Evolutionary conservation across 1,140 invertebrate genomes (phyloP).

Genomic region (Drosophila mayri): DNA sequence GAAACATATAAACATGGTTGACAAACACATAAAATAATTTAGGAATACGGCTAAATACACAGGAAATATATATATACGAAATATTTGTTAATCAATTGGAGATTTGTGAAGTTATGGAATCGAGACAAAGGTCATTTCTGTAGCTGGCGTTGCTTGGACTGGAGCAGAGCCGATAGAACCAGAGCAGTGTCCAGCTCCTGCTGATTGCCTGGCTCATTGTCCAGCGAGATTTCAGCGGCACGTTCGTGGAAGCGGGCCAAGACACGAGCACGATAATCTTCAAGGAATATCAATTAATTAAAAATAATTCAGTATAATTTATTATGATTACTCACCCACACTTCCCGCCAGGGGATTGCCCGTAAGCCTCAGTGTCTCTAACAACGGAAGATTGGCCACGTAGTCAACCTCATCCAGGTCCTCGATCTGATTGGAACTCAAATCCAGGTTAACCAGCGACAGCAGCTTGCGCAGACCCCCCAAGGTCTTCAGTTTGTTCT

Average conservation of each 20-base stretch:
- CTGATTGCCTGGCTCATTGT: conserved; percentile 94
- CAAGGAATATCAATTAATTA: too few species aligned
- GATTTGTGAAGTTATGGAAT: conserved; percentile 28
- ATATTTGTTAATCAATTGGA: conserved; percentile 8
- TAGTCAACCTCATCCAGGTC: conserved; percentile 93
- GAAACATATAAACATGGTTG: conserved; percentile 14
- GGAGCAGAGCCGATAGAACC: conserved; percentile 93
- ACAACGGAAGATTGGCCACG: conserved; percentile 92
- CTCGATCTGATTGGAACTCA: conserved; percentile 93
- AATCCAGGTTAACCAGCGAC: conserved; percentile 93
- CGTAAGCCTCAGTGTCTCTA: conserved; percentile 93
- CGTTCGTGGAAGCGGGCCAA: conserved; percentile 93
- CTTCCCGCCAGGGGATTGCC: conserved; percentile 94
- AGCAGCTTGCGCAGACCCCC: conserved; percentile 93
- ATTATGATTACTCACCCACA: conserved; percentile 62
- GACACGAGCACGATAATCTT: conserved; percentile 95
- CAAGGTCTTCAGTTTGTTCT: conserved; percentile 92
- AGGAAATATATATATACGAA: neutral
- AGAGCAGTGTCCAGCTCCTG: conserved; percentile 96
- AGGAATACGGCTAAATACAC: conserved; percentile 14
- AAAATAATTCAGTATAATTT: neutral
- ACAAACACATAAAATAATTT: conserved; percentile 32
- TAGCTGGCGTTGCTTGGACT: conserved; percentile 66
- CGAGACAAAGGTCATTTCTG: conserved; percentile 48
- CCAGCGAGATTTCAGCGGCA: conserved; percentile 92